Conservation (phyloP, 2,113 vertebrate genomes). For the Hippolais icterina region DNA sequence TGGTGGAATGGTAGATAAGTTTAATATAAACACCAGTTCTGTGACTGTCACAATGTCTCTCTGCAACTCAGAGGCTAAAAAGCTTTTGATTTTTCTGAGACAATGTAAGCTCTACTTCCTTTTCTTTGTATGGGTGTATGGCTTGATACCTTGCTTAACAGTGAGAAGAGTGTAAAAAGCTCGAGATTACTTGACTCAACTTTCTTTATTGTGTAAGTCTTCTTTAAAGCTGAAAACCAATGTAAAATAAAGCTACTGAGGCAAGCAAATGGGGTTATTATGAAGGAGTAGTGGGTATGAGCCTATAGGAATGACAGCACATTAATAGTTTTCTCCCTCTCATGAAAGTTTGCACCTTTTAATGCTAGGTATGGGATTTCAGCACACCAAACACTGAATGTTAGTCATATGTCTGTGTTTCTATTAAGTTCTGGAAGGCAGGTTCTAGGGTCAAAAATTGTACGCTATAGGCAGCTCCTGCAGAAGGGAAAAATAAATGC, state of each 20-base stretch:
- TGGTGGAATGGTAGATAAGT: neutral
- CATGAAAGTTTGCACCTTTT: neutral
- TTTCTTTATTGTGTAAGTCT: neutral
- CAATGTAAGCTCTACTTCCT: neutral
- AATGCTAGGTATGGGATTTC: neutral
- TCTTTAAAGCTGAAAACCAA: neutral
- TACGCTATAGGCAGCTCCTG: neutral
- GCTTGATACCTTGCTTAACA: neutral
- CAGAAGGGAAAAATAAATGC: neutral
- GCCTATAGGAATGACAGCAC: neutral
- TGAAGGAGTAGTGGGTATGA: neutral
- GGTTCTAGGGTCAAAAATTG: neutral
- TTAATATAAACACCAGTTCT: neutral
- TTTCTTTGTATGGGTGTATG: neutral
- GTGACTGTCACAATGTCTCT: neutral
- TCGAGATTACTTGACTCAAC: neutral
- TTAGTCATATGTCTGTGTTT: neutral
- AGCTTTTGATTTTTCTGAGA: neutral
- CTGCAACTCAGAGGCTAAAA: neutral
- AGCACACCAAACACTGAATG: neutral
- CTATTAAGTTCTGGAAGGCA: neutral
- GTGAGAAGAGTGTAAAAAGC: neutral
- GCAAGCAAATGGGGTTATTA: neutral
- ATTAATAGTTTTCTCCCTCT: neutral
- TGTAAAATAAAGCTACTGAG: neutral